These are phyloP conservation scores for Ficedula albicollis DNA, from an alignment of 2,797 vertebrate genomes.

Conservation along the genomic window DNA sequence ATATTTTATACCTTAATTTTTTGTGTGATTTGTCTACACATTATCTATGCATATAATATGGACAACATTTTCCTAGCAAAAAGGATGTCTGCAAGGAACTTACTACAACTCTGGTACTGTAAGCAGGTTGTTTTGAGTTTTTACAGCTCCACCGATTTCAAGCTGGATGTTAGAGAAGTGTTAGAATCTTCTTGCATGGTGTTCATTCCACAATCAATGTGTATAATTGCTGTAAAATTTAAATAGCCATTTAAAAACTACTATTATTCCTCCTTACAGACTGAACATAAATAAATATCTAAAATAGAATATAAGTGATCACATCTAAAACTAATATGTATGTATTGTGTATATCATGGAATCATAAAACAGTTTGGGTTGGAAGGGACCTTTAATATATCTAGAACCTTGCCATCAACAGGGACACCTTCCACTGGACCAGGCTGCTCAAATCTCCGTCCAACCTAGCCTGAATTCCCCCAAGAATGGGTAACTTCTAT, in stretches of 20 bases:
- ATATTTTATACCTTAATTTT: not conserved
- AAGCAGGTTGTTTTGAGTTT: not conserved
- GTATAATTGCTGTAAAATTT: not conserved
- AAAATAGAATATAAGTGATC: not conserved
- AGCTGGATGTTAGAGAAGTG: not conserved
- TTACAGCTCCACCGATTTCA: not conserved
- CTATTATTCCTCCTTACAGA: not conserved
- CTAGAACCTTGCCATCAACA: not conserved
- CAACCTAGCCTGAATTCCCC: not conserved
- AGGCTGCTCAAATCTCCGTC: not conserved
- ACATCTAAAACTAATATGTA: not conserved
- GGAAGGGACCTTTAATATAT: not conserved
- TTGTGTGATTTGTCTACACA: not conserved
- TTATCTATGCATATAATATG: too few species aligned
- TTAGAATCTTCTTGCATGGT: not conserved
- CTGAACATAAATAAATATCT: not conserved
- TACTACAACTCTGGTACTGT: not conserved
- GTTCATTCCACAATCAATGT: not conserved
- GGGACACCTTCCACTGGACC: not conserved
- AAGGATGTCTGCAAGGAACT: not conserved
- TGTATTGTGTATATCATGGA: not conserved
- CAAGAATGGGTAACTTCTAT: too few species aligned
- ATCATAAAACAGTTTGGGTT: not conserved
- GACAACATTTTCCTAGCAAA: not conserved
- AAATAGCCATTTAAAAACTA: not conserved